Evolutionary conservation across 2,888 invertebrate species (phyloP), one percentile per base, ranked within the genome.

Genomic region (Ephialtes manifestator): DNA sequence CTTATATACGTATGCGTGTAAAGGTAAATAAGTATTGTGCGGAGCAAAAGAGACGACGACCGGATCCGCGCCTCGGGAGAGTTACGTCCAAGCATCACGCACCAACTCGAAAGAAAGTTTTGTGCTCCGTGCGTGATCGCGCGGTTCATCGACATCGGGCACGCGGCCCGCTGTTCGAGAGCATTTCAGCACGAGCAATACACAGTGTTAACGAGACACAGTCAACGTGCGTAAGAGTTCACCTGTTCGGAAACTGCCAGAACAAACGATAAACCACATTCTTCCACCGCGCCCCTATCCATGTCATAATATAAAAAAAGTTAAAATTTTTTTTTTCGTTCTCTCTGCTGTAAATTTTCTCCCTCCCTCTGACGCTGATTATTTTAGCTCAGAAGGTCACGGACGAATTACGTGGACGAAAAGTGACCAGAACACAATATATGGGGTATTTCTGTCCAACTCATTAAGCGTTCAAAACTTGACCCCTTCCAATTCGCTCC

Each of bases 141-240:
- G 77, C 88, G 86, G 90, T 90, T 90, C 88, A 90, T 89, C 89
- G 90, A 90, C 90, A 90, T 88, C 88, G 88, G 63, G 39, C 43
- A 18, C 63, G 28, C 71, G 51, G 48, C 51, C 48, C 79, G 15
- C 48, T 48, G 15, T 48, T 1, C 48, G 82, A 85, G 75, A 79
- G 48, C 65, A 72, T 75, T 85, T 82, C 76, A 79, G 58, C 68
- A n/a, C 53, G 28, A 13, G 20, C 20, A 60, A 20, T 24, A 35
- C 55, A 20, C n/a, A 18, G 79, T 65, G 53, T 43, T 70, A 81
- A 75, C 51, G 60, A 43, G 31, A 53, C n/a, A 5, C 39, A 51
- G 58, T 72, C 28, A 48, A 43, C 48, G 67, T n/a, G 48, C 70
- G 51, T 46, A 67, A 65, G 65, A 20, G 55, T n/a, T n/a, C 84